Conservation (phyloP, 2,797 vertebrate species). For the Phrynocephalus guinanensis region DNA sequence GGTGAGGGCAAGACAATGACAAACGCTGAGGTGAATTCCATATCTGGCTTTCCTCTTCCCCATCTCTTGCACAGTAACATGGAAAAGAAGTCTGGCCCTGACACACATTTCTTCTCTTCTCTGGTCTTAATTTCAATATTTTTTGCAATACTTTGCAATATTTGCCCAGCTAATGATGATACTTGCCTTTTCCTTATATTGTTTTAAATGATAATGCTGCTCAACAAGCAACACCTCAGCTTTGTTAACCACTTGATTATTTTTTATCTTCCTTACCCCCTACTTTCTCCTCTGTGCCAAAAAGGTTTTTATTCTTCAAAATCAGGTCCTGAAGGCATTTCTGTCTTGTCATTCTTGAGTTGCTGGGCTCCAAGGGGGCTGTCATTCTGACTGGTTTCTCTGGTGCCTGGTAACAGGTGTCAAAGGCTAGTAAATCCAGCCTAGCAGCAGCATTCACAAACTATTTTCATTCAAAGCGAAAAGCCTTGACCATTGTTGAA, state of each 20-base stretch:
- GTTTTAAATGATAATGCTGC: conserved; percentile 62
- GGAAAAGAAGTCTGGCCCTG: not conserved
- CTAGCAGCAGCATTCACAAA: conserved; percentile 54
- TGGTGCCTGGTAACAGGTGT: conserved; percentile 56
- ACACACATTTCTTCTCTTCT: not conserved
- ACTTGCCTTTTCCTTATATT: conserved; percentile 34
- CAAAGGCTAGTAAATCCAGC: conserved; percentile 64
- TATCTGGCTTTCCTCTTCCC: not conserved
- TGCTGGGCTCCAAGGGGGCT: conserved; percentile 58
- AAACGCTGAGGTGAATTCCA: not conserved
- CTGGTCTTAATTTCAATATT: not conserved
- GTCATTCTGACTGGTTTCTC: conserved; percentile 49
- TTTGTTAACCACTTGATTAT: conserved; percentile 51
- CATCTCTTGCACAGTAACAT: not conserved
- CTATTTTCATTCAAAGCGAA: conserved; percentile 62
- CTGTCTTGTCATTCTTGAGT: conserved; percentile 50
- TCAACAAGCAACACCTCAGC: conserved; percentile 50
- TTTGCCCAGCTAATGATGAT: not conserved
- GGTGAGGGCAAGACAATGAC: not conserved
- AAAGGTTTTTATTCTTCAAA: conserved; percentile 47
- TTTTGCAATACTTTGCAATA: not conserved
- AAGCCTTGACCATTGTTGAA: conserved; percentile 58
- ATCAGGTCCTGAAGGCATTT: conserved; percentile 63
- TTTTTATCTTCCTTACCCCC: conserved; percentile 11
- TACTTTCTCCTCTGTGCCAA: conserved; percentile 22